These are phyloP conservation scores for Tupaia tana DNA, from an alignment of 2,113 vertebrate species.

Conservation along the genomic window DNA sequence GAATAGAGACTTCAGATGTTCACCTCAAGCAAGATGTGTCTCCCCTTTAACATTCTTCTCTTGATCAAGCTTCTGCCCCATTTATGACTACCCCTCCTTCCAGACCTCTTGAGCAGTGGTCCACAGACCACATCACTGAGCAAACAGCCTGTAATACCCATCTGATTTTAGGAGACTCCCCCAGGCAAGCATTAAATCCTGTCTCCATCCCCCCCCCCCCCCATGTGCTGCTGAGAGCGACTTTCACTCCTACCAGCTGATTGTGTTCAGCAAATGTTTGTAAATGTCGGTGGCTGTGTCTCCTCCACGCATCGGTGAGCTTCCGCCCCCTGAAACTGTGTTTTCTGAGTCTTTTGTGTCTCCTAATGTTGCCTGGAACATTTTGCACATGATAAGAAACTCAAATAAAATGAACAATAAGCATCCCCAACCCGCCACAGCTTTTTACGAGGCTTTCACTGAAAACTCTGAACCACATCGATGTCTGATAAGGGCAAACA, in stretches of 20 bases:
- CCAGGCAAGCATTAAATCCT: constrained; percentile 2
- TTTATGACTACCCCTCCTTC: neutral
- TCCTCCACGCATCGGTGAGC: constrained; percentile 67
- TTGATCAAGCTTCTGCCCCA: constrained; percentile 7
- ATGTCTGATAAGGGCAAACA: constrained; percentile 71
- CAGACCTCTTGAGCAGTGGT: neutral
- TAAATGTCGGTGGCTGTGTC: constrained; percentile 65
- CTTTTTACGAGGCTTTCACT: constrained; percentile 70
- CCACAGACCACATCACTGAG: constrained; percentile 30
- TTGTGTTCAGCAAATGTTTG: constrained; percentile 80
- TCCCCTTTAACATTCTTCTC: constrained; percentile 58
- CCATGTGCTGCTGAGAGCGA: constrained; percentile 15
- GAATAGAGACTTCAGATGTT: neutral
- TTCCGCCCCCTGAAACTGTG: constrained; percentile 72
- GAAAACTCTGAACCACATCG: constrained; percentile 66
- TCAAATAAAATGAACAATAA: constrained; percentile 81
- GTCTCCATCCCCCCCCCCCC: neutral
- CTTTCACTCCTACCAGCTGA: constrained; percentile 59
- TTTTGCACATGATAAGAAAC: constrained; percentile 80
- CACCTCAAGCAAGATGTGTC: constrained; percentile 45
- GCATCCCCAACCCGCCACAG: constrained; percentile 58
- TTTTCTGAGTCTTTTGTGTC: constrained; percentile 81
- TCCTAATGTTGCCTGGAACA: constrained; percentile 79
- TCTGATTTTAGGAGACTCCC: constrained; percentile 49
- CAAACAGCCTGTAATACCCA: constrained; percentile 33